Evolutionary conservation across 1,140 invertebrate genomes (phyloP).

Genomic region (Theocolax elegans): DNA sequence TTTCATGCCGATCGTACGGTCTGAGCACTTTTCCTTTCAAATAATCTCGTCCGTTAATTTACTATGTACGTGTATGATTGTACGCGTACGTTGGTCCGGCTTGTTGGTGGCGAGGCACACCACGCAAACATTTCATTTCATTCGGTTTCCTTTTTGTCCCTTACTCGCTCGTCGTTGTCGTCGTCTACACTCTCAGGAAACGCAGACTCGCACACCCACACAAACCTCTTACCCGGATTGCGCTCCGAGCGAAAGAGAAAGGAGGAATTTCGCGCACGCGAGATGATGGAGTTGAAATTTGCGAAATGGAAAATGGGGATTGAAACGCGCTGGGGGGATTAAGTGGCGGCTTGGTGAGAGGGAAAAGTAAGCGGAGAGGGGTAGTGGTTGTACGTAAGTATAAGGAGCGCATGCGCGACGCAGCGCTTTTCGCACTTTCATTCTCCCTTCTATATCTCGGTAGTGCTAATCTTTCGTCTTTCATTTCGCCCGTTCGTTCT

Average conservation of each 20-base stretch:
- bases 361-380: no score
- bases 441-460: not conserved
- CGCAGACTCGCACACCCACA: no score
- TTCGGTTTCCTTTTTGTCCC: not conserved
- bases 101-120: no score
- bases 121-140: slow-evolving; percentile 13
- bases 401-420: not conserved
- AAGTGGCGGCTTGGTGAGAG: not conserved
- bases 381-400: not conserved
- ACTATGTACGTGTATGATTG: no score
- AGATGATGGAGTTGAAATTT: slow-evolving; percentile 24
- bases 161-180: no score
- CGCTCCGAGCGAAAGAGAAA: not conserved
- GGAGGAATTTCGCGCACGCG: not conserved
- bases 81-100: no score
- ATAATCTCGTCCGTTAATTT: no score
- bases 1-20: no score
- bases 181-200: no score
- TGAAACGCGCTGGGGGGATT: not conserved
- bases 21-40: no score
- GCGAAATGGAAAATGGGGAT: slow-evolving; percentile 26
- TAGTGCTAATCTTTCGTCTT: slow-evolving; percentile 1
- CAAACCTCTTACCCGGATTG: no score
- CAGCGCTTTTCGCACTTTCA: not conserved
- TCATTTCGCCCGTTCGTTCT: not conserved